Percentiles rank a stretch among this genome's conserved stretches.
Evolutionary conservation across 2,888 invertebrate genomes (phyloP).

Genomic region (Brenthis hecate): DNA sequence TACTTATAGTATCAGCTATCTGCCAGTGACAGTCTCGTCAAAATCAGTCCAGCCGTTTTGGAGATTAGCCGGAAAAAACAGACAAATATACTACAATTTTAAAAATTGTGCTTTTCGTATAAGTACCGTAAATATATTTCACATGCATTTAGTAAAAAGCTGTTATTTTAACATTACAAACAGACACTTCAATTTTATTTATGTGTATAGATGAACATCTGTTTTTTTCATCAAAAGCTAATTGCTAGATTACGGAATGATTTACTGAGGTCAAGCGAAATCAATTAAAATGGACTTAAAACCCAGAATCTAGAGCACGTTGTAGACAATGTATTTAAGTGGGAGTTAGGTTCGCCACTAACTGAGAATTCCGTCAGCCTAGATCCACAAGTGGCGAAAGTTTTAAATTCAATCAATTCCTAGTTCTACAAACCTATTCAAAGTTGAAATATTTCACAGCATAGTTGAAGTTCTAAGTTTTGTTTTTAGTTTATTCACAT

Average conservation of each 20-base stretch:
- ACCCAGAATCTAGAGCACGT: slow-evolving; percentile 20
- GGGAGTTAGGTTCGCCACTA: slow-evolving; percentile 53
- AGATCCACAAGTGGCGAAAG: slow-evolving; percentile 48
- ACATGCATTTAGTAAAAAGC: no score
- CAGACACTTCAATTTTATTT: no score
- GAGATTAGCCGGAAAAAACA: no score
- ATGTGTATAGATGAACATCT: no score
- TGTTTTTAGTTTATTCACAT: background rate
- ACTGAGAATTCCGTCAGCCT: slow-evolving; percentile 40
- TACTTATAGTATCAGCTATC: no score
- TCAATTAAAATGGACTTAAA: slow-evolving; percentile 23
- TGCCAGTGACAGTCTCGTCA: no score
- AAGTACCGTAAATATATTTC: no score
- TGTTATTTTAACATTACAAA: no score
- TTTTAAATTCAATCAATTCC: slow-evolving; percentile 69
- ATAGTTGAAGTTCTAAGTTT: slow-evolving; percentile 13
- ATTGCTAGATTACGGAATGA: background rate
- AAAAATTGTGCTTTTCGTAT: no score
- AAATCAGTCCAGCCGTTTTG: no score
- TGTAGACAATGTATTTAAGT: slow-evolving; percentile 37
- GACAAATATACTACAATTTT: no score
- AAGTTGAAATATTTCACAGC: slow-evolving; percentile 22
- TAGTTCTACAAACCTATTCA: slow-evolving; percentile 47
- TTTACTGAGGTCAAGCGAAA: slow-evolving; percentile 4
- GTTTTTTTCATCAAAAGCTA: background rate